Evolutionary conservation across 1,140 invertebrate genomes (phyloP).

Genomic region (Polypedilum vanderplanki): DNA sequence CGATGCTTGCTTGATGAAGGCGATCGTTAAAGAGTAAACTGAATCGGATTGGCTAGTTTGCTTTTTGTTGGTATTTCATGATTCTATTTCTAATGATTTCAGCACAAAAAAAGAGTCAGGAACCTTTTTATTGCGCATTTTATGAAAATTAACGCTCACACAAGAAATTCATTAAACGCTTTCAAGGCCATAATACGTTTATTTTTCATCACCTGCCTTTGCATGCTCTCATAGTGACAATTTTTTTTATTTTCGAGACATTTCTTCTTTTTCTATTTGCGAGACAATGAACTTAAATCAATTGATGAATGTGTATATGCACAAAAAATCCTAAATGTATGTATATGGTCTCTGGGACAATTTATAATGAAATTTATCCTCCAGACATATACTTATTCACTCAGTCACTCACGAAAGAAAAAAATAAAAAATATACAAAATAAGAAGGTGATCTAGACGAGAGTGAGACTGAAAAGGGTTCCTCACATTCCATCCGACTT

Average conservation of each 20-base stretch:
- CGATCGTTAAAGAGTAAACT: neutral
- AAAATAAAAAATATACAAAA: neutral
- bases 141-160: neutral
- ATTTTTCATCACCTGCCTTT: neutral
- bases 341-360: neutral
- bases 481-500: neutral
- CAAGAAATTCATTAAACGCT: slow-evolving; percentile 2
- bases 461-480: neutral
- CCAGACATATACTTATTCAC: neutral
- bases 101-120: too few species aligned
- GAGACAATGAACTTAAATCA: slow-evolving; percentile 29
- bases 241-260: neutral
- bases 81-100: too few species aligned
- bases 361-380: neutral
- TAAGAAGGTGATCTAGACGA: neutral
- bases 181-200: slow-evolving; percentile 25
- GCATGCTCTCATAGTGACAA: neutral
- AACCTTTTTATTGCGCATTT: too few species aligned
- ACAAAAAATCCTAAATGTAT: neutral
- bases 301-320: neutral
- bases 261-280: too few species aligned
- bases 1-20: neutral
- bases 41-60: neutral
- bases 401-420: neutral
- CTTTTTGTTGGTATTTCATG: neutral